A percentile compares a stretch with the other conserved stretches of the same genome.
phyloP scores from a whole-genome alignment of 2,113 vertebrate species.

The Athene noctua region DNA sequence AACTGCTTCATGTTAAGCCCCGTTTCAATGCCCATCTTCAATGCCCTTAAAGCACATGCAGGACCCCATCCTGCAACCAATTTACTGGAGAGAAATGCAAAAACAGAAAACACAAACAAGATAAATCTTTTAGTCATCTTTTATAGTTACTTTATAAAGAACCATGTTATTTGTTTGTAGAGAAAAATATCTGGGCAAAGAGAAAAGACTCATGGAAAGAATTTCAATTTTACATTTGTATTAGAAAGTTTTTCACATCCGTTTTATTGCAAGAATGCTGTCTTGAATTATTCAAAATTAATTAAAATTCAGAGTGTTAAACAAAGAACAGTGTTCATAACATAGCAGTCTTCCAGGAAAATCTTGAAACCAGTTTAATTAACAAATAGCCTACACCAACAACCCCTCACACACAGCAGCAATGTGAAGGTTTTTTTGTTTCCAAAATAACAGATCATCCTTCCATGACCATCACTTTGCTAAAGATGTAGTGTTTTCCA shows the following conservation, averaged over 20 bases:
- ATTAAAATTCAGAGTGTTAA: neutral
- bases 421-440: neutral
- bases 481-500: neutral
- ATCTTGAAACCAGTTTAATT: neutral
- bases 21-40: accelerated
- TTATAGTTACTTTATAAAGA: neutral
- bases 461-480: neutral
- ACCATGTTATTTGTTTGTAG: neutral
- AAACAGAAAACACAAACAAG: neutral
- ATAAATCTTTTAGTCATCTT: neutral
- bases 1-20: neutral
- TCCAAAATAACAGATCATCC: neutral
- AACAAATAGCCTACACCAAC: neutral
- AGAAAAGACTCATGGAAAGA: neutral
- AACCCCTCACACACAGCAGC: neutral
- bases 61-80: neutral
- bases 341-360: neutral
- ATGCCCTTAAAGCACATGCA: accelerated
- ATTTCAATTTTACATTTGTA: neutral
- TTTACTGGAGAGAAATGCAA: neutral
- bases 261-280: constrained; percentile 46
- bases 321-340: neutral
- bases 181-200: neutral
- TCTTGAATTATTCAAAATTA: constrained; percentile 2
- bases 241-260: constrained; percentile 9